A percentile compares a stretch with the other conserved stretches of the same genome.
phyloP scores from a whole-genome alignment of 2,797 vertebrate species.

The Enteromius thamalakanensis region DNA sequence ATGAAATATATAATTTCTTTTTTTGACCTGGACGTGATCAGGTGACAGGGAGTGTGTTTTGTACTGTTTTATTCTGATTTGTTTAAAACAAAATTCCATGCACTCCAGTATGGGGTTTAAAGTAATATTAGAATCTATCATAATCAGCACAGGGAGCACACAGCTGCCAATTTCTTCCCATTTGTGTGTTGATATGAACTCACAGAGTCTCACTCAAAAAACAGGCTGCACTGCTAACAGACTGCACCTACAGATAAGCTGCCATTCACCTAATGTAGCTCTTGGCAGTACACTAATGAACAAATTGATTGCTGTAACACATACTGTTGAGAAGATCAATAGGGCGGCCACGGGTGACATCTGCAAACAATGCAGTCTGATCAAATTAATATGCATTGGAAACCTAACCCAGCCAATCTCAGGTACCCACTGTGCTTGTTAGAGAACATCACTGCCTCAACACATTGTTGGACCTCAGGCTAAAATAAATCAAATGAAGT shows the following conservation, averaged over 20 bases:
- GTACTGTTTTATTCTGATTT: background rate
- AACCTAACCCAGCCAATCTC: constrained; percentile 64
- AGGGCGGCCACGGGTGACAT: constrained; percentile 69
- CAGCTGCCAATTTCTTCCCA: constrained; percentile 7
- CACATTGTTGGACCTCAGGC: constrained; percentile 42
- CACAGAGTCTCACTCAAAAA: constrained; percentile 2
- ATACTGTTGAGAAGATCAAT: constrained; percentile 73
- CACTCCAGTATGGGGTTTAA: constrained; percentile 4
- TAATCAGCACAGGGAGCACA: constrained; percentile 20
- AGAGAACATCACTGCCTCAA: constrained; percentile 49
- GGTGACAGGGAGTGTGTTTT: background rate
- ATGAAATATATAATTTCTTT: background rate
- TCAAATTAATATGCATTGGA: constrained; percentile 72
- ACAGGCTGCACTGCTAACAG: constrained; percentile 32
- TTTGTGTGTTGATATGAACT: constrained; percentile 5
- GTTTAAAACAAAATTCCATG: constrained; percentile 15
- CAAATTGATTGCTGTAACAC: constrained; percentile 72
- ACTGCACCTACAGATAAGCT: constrained; percentile 68
- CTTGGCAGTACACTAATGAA: constrained; percentile 70
- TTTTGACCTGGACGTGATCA: background rate
- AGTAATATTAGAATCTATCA: constrained; percentile 25
- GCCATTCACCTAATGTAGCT: constrained; percentile 62
- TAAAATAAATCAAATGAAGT: constrained; percentile 50
- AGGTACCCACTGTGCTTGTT: constrained; percentile 56
- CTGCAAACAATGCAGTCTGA: constrained; percentile 76